Base-by-base conservation (phyloP, 2,888 invertebrate species). In the Hipparchia semele region DNA sequence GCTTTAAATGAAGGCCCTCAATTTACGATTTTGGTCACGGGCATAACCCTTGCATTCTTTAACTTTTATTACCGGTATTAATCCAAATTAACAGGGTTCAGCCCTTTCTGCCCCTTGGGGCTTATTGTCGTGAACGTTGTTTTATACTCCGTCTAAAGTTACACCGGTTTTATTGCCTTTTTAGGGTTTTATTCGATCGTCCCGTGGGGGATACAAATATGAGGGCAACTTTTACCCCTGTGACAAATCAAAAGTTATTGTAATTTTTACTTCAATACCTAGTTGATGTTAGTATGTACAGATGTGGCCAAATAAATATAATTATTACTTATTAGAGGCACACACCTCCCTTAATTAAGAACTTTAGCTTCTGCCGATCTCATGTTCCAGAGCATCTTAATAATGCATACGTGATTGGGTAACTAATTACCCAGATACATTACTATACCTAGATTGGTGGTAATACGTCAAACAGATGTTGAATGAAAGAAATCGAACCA, bases 81-180 rank as follows among this genome's bases (percentile, higher is more conserved):
- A 23, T 60, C 49, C 72, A 60, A 74, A 74, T 74, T 72, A 74
- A 74, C 72, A 56, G 56, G 66, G 66, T 69, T 69, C 60, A 65
- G 72, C 60, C 59, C 59, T 71, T 66, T 12, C 66, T 33, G 68
- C 51, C 72, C 74, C 74, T 60, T 10, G 72, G 68, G 74, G 69
- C 54, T 70, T 69, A 74, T 74, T 74, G 69, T 72, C 69, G 66
- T 74, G 72, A 74, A 53, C 69, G 69, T 39, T 67, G 54, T 56
- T 66, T 54, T 54, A 66, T 54, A 54, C 45, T 39, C 45, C 66
- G 45, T 45, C 66, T 9, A 51, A 64, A 49, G 51, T 23, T 64
- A 64, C 64, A 51, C 23, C 23, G 59, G 65, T 71, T 74, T 71
- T 71, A 71, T 65, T 60, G 45, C 46, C 68, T 71, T 71, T 68